Conservation (phyloP, 2,888 invertebrate genomes). For the Unio delphinus region DNA sequence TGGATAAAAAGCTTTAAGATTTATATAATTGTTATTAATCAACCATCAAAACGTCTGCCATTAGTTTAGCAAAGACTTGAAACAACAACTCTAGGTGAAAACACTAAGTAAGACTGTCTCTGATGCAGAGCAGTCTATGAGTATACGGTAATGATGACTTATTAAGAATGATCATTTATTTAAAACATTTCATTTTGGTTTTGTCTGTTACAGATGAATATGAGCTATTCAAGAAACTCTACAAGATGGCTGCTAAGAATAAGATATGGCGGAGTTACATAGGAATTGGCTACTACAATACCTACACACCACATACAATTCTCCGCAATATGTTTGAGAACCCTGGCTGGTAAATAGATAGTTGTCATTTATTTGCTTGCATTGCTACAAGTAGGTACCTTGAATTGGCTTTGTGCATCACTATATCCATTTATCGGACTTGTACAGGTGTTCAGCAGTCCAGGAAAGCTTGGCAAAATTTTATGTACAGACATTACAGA, state of each 20-base stretch:
- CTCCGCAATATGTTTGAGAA: slow-evolving; percentile 98
- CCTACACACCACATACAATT: slow-evolving; percentile 95
- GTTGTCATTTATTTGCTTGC: background rate
- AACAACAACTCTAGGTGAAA: too few species aligned
- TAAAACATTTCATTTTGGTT: background rate
- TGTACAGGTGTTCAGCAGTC: too few species aligned
- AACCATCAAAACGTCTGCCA: too few species aligned
- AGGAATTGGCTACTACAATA: slow-evolving; percentile 99
- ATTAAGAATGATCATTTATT: background rate
- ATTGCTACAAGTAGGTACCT: background rate
- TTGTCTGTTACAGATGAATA: slow-evolving; percentile 83
- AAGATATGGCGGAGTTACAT: slow-evolving; percentile 96
- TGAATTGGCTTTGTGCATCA: too few species aligned
- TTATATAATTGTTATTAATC: too few species aligned
- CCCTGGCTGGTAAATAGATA: slow-evolving; percentile 88
- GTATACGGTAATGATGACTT: background rate
- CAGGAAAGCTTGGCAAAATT: too few species aligned
- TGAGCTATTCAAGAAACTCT: slow-evolving; percentile 79
- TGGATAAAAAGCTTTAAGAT: too few species aligned
- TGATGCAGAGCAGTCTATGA: background rate
- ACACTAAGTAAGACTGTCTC: too few species aligned
- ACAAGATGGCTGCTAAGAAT: slow-evolving; percentile 78
- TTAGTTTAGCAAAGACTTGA: too few species aligned
- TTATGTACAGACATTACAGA: too few species aligned
- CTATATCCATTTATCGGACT: too few species aligned